Conservation (phyloP, 2,797 vertebrate species). For the Rhinophrynus dorsalis region DNA sequence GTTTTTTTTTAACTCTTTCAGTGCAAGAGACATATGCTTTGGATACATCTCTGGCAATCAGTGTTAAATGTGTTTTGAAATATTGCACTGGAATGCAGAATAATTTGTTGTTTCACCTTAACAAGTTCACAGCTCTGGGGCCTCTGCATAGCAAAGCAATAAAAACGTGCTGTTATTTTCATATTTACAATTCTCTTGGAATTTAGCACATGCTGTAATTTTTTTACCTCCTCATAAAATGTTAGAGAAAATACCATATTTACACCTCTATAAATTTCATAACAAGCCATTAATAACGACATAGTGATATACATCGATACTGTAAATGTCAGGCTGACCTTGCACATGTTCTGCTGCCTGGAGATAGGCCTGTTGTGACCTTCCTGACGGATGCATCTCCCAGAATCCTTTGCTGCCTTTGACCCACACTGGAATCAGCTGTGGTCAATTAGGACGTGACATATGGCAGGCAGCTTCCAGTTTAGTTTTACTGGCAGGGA, state of each 20-base stretch:
- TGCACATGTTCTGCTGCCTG: background rate
- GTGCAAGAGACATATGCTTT: too few species aligned
- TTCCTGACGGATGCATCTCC: background rate
- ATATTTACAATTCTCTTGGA: too few species aligned
- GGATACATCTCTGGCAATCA: too few species aligned
- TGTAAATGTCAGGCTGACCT: background rate
- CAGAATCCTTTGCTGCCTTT: background rate
- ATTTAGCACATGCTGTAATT: too few species aligned
- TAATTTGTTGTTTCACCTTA: too few species aligned
- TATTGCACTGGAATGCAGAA: too few species aligned
- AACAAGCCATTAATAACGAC: background rate
- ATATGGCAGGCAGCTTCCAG: background rate
- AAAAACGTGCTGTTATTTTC: too few species aligned
- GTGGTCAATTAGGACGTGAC: constrained; percentile 6
- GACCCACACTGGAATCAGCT: background rate
- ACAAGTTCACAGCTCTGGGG: too few species aligned
- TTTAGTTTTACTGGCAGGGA: background rate
- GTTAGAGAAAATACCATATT: background rate
- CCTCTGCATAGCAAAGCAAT: too few species aligned
- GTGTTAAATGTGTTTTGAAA: too few species aligned
- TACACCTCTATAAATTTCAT: background rate
- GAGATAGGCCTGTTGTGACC: background rate
- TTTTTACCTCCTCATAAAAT: background rate
- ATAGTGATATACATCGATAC: too few species aligned
- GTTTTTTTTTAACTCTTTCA: too few species aligned